phyloP scores from a whole-genome alignment of 2,888 invertebrate species.

The Esperia sulphurella region DNA sequence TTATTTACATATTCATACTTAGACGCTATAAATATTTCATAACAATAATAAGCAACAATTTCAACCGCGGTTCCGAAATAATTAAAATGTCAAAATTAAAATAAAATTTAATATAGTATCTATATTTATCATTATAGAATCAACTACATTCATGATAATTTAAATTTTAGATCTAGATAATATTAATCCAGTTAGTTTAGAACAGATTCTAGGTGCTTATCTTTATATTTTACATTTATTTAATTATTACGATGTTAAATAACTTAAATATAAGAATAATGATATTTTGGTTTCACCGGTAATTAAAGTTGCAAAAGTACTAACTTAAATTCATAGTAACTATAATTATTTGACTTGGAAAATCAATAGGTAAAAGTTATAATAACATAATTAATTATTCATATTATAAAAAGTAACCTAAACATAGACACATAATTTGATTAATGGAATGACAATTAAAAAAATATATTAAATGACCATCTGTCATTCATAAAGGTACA shows the following conservation, averaged over 20 bases:
- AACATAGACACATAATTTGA: too few species aligned
- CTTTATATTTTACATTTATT: not conserved
- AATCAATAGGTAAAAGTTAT: too few species aligned
- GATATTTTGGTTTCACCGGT: not conserved
- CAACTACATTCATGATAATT: too few species aligned
- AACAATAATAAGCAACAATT: slow-evolving; percentile 76
- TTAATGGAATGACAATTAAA: too few species aligned
- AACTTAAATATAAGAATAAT: not conserved
- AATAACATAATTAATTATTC: too few species aligned
- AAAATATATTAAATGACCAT: too few species aligned
- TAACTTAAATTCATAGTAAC: not conserved
- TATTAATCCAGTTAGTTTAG: not conserved
- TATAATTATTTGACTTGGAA: too few species aligned
- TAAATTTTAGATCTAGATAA: not conserved
- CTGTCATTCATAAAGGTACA: too few species aligned
- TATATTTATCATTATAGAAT: not conserved
- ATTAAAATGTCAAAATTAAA: not conserved
- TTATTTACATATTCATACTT: slow-evolving; percentile 67
- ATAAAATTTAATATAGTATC: not conserved
- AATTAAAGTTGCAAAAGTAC: not conserved
- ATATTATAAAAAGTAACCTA: too few species aligned
- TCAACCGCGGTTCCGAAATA: slow-evolving; percentile 33
- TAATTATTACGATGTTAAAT: not conserved
- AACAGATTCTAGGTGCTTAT: not conserved
- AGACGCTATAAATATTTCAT: slow-evolving; percentile 52